phyloP scores from a whole-genome alignment of 2,888 invertebrate species.

The Agrilus biguttatus region DNA sequence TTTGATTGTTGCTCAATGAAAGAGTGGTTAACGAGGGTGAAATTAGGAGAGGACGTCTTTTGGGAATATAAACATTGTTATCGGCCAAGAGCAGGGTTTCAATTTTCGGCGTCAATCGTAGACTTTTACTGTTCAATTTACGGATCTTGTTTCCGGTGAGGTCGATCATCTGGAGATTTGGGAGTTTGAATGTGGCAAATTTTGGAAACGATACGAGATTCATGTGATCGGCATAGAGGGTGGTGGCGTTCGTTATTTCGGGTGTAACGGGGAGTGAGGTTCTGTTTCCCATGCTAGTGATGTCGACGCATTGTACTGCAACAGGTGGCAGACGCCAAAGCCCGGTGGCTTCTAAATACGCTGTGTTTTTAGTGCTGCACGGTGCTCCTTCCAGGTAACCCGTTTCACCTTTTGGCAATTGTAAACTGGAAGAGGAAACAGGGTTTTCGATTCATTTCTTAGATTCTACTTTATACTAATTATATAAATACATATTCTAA shows the following conservation, averaged over 20 bases:
- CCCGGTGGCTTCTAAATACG: constrained; percentile 14
- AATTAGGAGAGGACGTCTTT: constrained; percentile 15
- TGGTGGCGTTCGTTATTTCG: constrained; percentile 9
- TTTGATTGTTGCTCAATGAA: constrained; percentile 22
- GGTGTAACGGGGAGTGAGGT: constrained; percentile 4
- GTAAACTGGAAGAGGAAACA: no score
- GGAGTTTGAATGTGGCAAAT: constrained; percentile 12
- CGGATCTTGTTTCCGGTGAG: constrained; percentile 21
- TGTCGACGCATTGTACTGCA: constrained; percentile 19
- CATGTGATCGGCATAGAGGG: constrained; percentile 23
- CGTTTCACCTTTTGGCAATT: neutral
- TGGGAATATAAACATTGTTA: constrained; percentile 16
- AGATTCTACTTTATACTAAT: no score
- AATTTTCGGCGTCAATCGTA: constrained; percentile 15
- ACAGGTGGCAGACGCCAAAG: constrained; percentile 11
- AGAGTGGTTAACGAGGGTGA: constrained; percentile 19
- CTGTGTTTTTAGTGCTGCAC: constrained; percentile 23
- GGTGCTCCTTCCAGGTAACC: constrained; percentile 19
- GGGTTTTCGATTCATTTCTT: no score
- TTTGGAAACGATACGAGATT: constrained; percentile 13
- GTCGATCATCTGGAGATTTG: constrained; percentile 21
- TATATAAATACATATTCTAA: no score
- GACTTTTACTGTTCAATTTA: constrained; percentile 11
- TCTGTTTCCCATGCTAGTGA: constrained; percentile 16
- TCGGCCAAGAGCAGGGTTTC: constrained; percentile 17